These are phyloP conservation scores for Parthenolecanium corni DNA, from an alignment of 2,888 invertebrate species.

Conservation along the genomic window DNA sequence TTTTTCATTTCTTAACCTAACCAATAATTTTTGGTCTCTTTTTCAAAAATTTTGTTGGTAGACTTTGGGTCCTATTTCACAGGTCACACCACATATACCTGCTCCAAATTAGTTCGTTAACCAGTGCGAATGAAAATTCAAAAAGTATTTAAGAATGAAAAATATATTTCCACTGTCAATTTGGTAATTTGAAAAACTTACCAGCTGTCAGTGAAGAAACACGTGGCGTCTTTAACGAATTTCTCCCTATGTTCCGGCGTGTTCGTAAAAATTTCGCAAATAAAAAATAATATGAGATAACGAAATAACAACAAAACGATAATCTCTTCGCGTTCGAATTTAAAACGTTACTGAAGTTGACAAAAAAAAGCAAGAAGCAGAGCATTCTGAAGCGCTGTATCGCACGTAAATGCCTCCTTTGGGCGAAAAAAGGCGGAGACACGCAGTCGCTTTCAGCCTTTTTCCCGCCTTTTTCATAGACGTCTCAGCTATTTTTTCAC, in stretches of 20 bases:
- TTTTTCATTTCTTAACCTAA: too few species aligned
- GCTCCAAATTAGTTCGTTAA: too few species aligned
- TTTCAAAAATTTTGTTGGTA: too few species aligned
- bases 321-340: slow-evolving; percentile 3
- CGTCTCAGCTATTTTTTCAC: slow-evolving; percentile 25
- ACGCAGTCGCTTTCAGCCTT: slow-evolving; percentile 12
- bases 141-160: too few species aligned
- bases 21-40: too few species aligned
- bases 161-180: too few species aligned
- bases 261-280: not conserved
- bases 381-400: not conserved
- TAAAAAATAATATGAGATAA: too few species aligned
- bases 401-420: slow-evolving; percentile 22
- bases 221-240: slow-evolving; percentile 24
- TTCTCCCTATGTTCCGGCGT: slow-evolving; percentile 17
- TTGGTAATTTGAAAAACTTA: not conserved
- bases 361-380: too few species aligned
- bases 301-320: not conserved
- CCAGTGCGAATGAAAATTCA: too few species aligned
- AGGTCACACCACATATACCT: too few species aligned
- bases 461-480: slow-evolving; percentile 26
- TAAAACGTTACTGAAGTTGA: slow-evolving; percentile 11
- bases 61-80: too few species aligned
- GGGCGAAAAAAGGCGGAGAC: slow-evolving; percentile 24
- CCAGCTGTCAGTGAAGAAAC: slow-evolving; percentile 20